phyloP scores from a whole-genome alignment of 1,140 invertebrate species.

The Drosophila bocki region DNA sequence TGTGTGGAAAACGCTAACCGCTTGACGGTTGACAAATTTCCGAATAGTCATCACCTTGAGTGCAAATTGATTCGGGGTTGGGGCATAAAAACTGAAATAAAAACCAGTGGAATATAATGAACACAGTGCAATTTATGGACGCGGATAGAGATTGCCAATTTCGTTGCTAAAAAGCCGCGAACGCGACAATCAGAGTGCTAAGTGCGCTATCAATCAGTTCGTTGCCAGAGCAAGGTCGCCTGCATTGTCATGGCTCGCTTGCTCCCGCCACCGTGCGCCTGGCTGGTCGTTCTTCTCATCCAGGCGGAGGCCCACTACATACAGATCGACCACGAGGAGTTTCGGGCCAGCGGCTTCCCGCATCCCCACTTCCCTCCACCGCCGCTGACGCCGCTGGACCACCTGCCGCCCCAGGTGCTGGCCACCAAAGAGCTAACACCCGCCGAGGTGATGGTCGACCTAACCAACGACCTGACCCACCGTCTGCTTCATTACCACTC shows the following conservation, averaged over 20 bases:
- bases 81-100: slow-evolving; percentile 9
- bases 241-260: slow-evolving; percentile 46
- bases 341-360: slow-evolving; percentile 71
- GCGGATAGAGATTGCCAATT: slow-evolving; percentile 52
- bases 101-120: slow-evolving; percentile 51
- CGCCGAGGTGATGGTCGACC: slow-evolving; percentile 90
- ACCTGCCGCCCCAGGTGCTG: slow-evolving; percentile 62
- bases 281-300: slow-evolving; percentile 6
- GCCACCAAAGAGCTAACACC: slow-evolving; percentile 85
- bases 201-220: slow-evolving; percentile 55
- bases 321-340: slow-evolving; percentile 81
- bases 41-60: slow-evolving; percentile 68
- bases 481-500: slow-evolving; percentile 89
- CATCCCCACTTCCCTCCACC: slow-evolving; percentile 67
- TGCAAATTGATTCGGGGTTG: slow-evolving; percentile 55
- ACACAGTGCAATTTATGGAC: slow-evolving; percentile 71
- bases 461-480: slow-evolving; percentile 91
- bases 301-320: slow-evolving; percentile 63
- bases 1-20: slow-evolving; percentile 45
- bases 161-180: slow-evolving; percentile 65
- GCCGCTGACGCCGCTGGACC: slow-evolving; percentile 55
- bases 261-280: slow-evolving; percentile 3
- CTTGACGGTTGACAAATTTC: slow-evolving; percentile 68
- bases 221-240: slow-evolving; percentile 54
- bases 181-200: slow-evolving; percentile 69